Evolutionary conservation across 2,888 invertebrate species (phyloP).

Genomic region (Microctonus hyperodae): DNA sequence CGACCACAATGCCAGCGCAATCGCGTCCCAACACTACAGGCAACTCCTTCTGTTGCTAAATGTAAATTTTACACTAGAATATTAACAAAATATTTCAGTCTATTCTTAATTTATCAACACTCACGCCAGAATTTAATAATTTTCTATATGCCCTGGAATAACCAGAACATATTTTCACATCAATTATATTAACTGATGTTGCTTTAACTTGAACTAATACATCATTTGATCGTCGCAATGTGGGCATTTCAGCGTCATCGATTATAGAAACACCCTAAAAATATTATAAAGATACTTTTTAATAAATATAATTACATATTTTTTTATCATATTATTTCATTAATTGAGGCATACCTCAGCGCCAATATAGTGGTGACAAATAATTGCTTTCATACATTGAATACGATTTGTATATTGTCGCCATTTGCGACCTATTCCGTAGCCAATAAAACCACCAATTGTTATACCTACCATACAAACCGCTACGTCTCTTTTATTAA

Average conservation of each 20-base stretch:
- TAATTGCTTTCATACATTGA: conserved; percentile 64
- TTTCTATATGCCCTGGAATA: conserved; percentile 65
- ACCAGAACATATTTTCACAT: conserved; percentile 69
- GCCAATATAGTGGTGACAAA: conserved; percentile 64
- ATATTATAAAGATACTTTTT: conserved; percentile 18
- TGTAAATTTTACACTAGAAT: conserved; percentile 16
- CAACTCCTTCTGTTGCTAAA: conserved; percentile 62
- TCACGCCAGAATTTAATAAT: conserved; percentile 59
- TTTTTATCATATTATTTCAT: too few species aligned
- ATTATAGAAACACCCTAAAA: conserved; percentile 65
- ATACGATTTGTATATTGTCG: conserved; percentile 52
- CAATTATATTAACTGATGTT: conserved; percentile 68
- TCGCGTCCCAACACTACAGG: conserved; percentile 71
- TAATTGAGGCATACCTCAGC: conserved; percentile 57
- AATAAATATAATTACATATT: too few species aligned
- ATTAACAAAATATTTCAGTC: conserved; percentile 11
- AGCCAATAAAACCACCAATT: conserved; percentile 62
- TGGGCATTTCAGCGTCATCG: conserved; percentile 67
- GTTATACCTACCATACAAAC: conserved; percentile 63
- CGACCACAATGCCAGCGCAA: conserved; percentile 70
- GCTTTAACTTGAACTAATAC: conserved; percentile 71
- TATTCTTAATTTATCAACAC: conserved; percentile 29
- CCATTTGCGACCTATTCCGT: conserved; percentile 59
- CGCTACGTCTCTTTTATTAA: conserved; percentile 62
- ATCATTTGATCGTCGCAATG: conserved; percentile 65